phyloP scores from a whole-genome alignment of 2,888 invertebrate species.

The Gnatocerus cornutus region DNA sequence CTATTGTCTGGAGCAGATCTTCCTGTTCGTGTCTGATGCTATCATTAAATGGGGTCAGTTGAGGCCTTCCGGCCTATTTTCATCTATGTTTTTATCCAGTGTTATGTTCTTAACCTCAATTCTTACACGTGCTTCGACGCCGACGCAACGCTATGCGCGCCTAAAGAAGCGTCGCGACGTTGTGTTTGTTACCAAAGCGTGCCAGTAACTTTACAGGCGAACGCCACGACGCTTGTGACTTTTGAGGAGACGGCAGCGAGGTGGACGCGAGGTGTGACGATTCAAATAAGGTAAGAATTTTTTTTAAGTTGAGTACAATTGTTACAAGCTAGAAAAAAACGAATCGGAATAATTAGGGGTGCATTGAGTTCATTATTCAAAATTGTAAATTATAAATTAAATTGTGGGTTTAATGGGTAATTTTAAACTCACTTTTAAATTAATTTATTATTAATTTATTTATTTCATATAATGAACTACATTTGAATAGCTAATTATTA shows the following conservation, averaged over 20 bases:
- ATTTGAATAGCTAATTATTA: no score
- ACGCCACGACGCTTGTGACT: constrained; percentile 40
- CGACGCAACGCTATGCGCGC: constrained; percentile 45
- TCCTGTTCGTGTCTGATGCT: constrained; percentile 23
- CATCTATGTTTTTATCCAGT: constrained; percentile 11
- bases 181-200: constrained; percentile 36
- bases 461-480: no score
- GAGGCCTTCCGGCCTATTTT: constrained; percentile 32
- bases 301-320: no score
- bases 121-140: constrained; percentile 52
- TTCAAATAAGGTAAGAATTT: background rate
- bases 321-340: no score
- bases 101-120: constrained; percentile 45
- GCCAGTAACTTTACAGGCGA: constrained; percentile 44
- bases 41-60: constrained; percentile 3
- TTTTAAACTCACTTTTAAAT: no score
- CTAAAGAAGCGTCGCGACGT: constrained; percentile 41
- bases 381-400: no score
- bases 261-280: background rate
- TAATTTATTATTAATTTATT: no score
- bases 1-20: constrained; percentile 1
- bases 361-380: no score
- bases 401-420: no score
- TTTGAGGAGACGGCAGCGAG: background rate
- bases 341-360: no score